These are phyloP conservation scores for Euborellia annulipes DNA, from an alignment of 1,140 invertebrate genomes.

Conservation along the genomic window DNA sequence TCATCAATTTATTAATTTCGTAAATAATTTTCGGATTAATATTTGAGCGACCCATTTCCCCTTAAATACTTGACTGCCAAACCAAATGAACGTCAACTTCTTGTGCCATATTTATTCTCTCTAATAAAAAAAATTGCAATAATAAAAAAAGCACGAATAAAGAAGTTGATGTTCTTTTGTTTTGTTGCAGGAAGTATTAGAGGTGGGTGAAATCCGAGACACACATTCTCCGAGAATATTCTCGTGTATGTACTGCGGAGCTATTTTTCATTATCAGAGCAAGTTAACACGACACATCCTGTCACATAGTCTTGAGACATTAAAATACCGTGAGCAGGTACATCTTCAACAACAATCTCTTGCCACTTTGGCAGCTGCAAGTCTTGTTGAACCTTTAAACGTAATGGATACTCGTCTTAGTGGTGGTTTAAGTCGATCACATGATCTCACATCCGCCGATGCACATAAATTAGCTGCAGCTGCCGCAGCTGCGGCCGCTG, in stretches of 20 bases:
- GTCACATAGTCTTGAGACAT: slow-evolving; percentile 67
- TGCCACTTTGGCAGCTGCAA: slow-evolving; percentile 19
- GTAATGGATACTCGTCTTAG: slow-evolving; percentile 21
- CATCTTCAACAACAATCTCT: slow-evolving; percentile 36
- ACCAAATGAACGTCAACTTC: slow-evolving; percentile 94
- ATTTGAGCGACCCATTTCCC: slow-evolving; percentile 6
- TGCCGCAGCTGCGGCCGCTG: slow-evolving; percentile 25
- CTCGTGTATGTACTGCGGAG: slow-evolving; percentile 75
- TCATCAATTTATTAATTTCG: slow-evolving; percentile 8
- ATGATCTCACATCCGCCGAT: slow-evolving; percentile 32
- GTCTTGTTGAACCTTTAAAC: slow-evolving; percentile 20
- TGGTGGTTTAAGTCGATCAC: slow-evolving; percentile 23
- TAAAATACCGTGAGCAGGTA: slow-evolving; percentile 59
- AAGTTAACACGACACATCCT: slow-evolving; percentile 76
- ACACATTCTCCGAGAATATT: slow-evolving; percentile 37
- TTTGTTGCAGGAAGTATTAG: slow-evolving; percentile 59
- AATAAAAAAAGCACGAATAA: slow-evolving; percentile 25
- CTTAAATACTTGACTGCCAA: slow-evolving; percentile 34
- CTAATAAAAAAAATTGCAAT: slow-evolving; percentile 8
- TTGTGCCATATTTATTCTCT: slow-evolving; percentile 32
- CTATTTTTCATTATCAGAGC: slow-evolving; percentile 71
- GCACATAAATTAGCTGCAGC: slow-evolving; percentile 24
- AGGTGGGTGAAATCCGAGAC: slow-evolving; percentile 33
- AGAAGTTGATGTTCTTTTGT: slow-evolving; percentile 81
- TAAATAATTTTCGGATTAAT: slow-evolving; percentile 9